Evolutionary conservation across 2,113 vertebrate genomes (phyloP), one percentile per base, ranked within the genome.

Genomic region (Todiramphus saurophagus): DNA sequence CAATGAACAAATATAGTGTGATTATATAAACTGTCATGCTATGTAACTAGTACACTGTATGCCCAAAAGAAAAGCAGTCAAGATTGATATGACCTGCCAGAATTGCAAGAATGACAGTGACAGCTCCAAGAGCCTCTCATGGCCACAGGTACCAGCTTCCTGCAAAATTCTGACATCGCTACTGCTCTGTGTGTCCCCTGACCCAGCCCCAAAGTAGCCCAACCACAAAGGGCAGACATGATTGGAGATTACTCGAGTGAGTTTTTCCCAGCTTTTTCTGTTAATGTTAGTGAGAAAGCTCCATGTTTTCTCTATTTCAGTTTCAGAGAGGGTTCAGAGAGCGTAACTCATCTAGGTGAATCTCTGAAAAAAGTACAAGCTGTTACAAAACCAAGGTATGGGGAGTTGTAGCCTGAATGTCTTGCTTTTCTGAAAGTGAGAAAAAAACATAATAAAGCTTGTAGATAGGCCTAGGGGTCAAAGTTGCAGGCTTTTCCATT

Each of bases 21-120:
- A 67, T 96, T 94, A 88, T 27, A 70, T 93, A 93, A 94, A 90
- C 89, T 56, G 7, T 51, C 70, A n/a, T 58, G 20, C 60, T 53
- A 2, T 9, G 56, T 63, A 94, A 90, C 74, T 63, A 87, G 70
- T 78, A 82, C 62, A 64, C 56, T 63, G 5, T 35, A 30, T 72
- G 70, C 66, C 94, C 85, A 75, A 50, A 72, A 89, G 88, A 92
- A 92, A 94, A 90, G 25, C 70, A 72, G 62, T 39, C 67, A 88
- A 59, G 66, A 82, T 6, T 74, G 30, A 37, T 51, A 23, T 3
- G 10, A 33, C 16, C 35, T 66, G 24, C 44, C 66, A 78, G 62
- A 78, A 82, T 8, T 46, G 39, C 70, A 70, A 67, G 79, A 82
- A 70, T 17, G 46, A 92, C 35, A 55, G 56, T 78, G 78, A 59